Evolutionary conservation across 2,888 invertebrate species (phyloP), one percentile per base, ranked within the genome.

Genomic region (Trichogramma dendrolimi): DNA sequence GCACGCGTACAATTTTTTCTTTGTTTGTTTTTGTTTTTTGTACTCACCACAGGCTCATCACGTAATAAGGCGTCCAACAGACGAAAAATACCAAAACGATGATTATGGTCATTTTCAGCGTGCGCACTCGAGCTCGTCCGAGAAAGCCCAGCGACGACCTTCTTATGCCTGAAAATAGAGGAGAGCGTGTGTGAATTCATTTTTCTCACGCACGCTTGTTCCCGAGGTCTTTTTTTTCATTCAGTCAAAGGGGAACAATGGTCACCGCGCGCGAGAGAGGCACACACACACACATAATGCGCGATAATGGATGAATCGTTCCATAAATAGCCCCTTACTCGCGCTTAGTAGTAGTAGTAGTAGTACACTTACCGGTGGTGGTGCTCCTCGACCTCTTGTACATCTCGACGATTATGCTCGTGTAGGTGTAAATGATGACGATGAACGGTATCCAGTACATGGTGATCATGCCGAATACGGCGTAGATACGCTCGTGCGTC

Each of bases 51-150:
- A 93, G 81, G 72, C 89, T 88, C 83, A 96, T 95, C 66, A 92
- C 88, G 80, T 95, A 92, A 79, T 96, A 96, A 0, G 96, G 96
- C 1, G 95, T 94, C 96, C 96, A 97, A 79, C 96, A 96, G 8
- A 95, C 84, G 73, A 96, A 88, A 79, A 96, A 96, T 0, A 92
- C 94, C 47, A 92, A 83, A 8, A 96, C 94, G 65, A 97, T 96
- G 49, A 94, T 91, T 65, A 96, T 87, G 0, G 96, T 95, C 96
- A 97, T 96, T 80, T 95, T 94, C 50, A 96, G 82, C 0, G 95
- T 95, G 62, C 94, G 84, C 58, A 90, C 87, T 71, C 90, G 87
- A 10, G 94, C 94, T 63, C 90, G 84, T 4, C 92, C 89, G 58
- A 93, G 80, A 73, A 92, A 91, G 62, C 92, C 91, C 59, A 91